A percentile compares a stretch with the other conserved stretches of the same genome.
phyloP scores from a whole-genome alignment of 2,797 vertebrate genomes.

The Sorex maritimensis region DNA sequence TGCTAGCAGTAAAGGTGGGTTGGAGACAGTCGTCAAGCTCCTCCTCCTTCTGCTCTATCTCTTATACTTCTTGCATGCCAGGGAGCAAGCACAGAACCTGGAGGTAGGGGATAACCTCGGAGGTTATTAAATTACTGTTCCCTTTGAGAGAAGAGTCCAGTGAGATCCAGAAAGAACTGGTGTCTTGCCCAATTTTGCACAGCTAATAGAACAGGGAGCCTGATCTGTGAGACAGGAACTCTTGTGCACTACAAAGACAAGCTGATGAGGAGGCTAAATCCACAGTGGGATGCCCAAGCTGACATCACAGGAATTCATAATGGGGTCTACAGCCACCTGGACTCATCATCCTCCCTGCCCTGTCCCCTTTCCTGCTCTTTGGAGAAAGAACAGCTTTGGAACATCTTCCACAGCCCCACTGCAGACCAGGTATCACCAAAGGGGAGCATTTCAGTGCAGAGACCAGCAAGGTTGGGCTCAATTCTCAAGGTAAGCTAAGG shows the following conservation, averaged over 20 bases:
- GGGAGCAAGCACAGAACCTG: too few relatives aligned
- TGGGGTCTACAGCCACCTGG: fast-evolving
- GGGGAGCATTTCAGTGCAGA: too few relatives aligned
- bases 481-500: too few relatives aligned
- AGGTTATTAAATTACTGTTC: background rate
- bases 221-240: background rate
- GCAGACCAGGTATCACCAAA: too few relatives aligned
- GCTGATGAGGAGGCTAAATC: background rate
- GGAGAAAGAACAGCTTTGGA: background rate
- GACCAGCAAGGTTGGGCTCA: too few relatives aligned
- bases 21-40: background rate
- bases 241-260: background rate
- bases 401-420: too few relatives aligned
- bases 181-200: background rate
- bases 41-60: background rate
- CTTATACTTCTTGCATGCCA: background rate
- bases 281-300: too few relatives aligned
- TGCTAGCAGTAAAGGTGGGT: background rate
- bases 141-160: background rate
- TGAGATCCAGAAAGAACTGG: background rate
- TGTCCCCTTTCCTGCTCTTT: background rate
- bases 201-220: background rate
- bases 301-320: background rate
- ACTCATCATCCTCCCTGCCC: too few relatives aligned
- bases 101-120: background rate